Evolutionary conservation across 2,797 vertebrate species (phyloP).

Genomic region (Acrossocheilus fasciatus): DNA sequence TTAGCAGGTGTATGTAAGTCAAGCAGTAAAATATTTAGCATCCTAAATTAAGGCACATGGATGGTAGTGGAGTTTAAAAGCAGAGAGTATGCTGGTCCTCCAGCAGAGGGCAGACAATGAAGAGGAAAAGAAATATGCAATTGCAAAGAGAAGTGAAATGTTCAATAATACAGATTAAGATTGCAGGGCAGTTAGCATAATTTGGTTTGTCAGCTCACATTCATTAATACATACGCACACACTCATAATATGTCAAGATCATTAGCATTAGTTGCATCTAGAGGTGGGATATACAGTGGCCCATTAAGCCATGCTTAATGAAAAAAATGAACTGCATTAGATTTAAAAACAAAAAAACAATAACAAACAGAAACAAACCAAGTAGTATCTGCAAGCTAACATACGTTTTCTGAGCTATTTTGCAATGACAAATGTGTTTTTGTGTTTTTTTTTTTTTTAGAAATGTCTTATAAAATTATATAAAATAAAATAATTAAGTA

Average conservation of each 20-base stretch:
- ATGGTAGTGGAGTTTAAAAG: background rate
- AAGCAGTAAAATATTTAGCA: background rate
- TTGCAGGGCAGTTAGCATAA: background rate
- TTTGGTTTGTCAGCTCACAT: background rate
- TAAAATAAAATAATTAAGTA: too few species aligned
- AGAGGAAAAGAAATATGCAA: background rate
- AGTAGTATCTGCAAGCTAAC: too few species aligned
- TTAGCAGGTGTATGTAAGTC: background rate
- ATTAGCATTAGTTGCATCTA: background rate
- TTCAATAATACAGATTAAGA: background rate
- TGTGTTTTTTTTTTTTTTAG: too few species aligned
- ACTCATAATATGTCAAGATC: background rate
- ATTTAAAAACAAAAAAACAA: too few species aligned
- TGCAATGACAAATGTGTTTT: too few species aligned
- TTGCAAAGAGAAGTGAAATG: background rate
- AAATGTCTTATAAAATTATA: too few species aligned
- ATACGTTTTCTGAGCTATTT: too few species aligned
- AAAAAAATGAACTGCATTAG: too few species aligned
- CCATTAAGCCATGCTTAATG: too few species aligned
- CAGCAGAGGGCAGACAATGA: slow-evolving; percentile 9
- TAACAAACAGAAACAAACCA: too few species aligned
- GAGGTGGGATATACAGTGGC: slow-evolving; percentile 1
- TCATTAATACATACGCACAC: background rate
- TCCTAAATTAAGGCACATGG: background rate
- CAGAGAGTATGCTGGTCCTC: background rate